Evolutionary conservation across 30 jellyfish, hydroid and myxozoan genomes (phyloP).

Genomic region (Hydra vulgaris): DNA sequence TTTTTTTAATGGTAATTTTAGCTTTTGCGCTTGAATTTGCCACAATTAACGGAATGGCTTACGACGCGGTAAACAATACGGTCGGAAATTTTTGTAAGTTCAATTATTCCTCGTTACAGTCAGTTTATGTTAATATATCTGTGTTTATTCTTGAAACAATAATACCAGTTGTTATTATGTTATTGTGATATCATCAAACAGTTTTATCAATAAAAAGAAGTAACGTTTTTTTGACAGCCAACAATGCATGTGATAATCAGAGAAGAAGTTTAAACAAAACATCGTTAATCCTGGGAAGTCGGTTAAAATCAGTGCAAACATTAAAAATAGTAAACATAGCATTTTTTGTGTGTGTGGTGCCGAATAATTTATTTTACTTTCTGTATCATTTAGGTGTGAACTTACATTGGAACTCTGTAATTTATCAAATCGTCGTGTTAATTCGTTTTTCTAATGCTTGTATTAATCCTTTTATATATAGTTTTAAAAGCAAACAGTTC

Average conservation of each 20-base stretch:
- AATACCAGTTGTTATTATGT: slow-evolving; percentile 40
- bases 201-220: neutral
- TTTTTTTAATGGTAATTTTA: slow-evolving; percentile 1
- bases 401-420: slow-evolving; percentile 46
- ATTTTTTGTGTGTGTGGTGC: slow-evolving; percentile 70
- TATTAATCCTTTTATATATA: slow-evolving; percentile 65
- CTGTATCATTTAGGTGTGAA: slow-evolving; percentile 11
- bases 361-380: slow-evolving; percentile 45
- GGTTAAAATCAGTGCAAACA: slow-evolving; percentile 38
- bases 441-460: slow-evolving; percentile 56
- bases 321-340: slow-evolving; percentile 31
- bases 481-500: slow-evolving; percentile 57
- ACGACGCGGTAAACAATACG: slow-evolving; percentile 14
- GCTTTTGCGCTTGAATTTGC: slow-evolving; percentile 48
- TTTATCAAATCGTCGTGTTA: slow-evolving; percentile 42
- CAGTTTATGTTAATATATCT: slow-evolving; percentile 12
- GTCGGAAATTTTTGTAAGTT: slow-evolving; percentile 44
- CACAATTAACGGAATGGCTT: slow-evolving; percentile 37
- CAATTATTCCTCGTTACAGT: slow-evolving; percentile 4
- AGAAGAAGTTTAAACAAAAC: too few species aligned
- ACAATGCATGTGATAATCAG: neutral
- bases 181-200: slow-evolving; percentile 33
- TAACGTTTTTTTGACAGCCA: neutral
- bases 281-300: slow-evolving; percentile 1
- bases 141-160: slow-evolving; percentile 32